A percentile compares a stretch with the other conserved stretches of the same genome.
Evolutionary conservation across 2,888 invertebrate species (phyloP).

Genomic region (Mesochorus sp.): DNA sequence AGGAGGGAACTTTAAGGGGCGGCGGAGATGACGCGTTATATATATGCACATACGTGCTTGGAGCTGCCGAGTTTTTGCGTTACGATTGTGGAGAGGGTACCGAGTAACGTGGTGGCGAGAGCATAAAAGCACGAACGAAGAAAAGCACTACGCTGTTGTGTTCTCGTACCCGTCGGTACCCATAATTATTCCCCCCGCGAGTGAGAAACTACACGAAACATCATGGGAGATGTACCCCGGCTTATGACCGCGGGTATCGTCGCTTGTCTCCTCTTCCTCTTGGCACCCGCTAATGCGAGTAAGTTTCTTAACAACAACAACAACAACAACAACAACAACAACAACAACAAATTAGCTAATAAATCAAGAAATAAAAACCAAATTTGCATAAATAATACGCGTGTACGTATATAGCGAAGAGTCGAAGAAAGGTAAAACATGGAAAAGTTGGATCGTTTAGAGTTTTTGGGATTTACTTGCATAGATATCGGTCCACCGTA

Average conservation of each 20-base stretch:
- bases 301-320: slow-evolving; percentile 69
- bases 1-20: slow-evolving; percentile 50
- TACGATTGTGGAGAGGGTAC: slow-evolving; percentile 56
- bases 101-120: slow-evolving; percentile 72
- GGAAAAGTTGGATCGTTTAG: not conserved
- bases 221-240: slow-evolving; percentile 79
- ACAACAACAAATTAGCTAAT: not conserved
- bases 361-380: not conserved
- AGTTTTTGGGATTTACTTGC: too few relatives aligned
- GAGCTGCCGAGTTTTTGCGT: slow-evolving; percentile 28
- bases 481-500: too few relatives aligned
- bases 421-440: not conserved
- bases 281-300: slow-evolving; percentile 70
- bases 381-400: too few relatives aligned
- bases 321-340: too few relatives aligned
- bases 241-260: slow-evolving; percentile 73
- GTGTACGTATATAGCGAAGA: not conserved
- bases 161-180: slow-evolving; percentile 73
- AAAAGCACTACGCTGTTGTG: slow-evolving; percentile 80
- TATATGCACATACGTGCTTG: too few relatives aligned
- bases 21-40: slow-evolving; percentile 10
- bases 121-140: slow-evolving; percentile 80
- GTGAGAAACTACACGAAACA: slow-evolving; percentile 62
- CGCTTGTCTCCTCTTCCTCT: slow-evolving; percentile 70
- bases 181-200: slow-evolving; percentile 59